Evolutionary conservation across 1,140 invertebrate genomes (phyloP).

Genomic region (Akabosia matsudoensis): DNA sequence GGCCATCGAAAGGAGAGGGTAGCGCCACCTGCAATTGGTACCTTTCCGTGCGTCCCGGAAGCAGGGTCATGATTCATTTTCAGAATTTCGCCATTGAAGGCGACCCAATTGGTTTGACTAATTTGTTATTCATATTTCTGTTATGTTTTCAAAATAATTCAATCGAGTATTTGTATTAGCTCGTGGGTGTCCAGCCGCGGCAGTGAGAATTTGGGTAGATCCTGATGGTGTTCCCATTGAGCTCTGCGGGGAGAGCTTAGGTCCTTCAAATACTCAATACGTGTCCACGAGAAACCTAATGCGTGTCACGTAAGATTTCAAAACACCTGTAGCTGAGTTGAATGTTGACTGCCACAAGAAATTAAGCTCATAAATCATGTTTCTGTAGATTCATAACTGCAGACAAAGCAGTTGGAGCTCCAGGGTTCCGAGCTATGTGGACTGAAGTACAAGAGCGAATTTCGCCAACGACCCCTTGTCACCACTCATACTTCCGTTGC

Average conservation of each 20-base stretch:
- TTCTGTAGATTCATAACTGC: slow-evolving; percentile 72
- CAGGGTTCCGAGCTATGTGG: slow-evolving; percentile 84
- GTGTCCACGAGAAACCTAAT: slow-evolving; percentile 78
- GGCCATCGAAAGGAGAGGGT: slow-evolving; percentile 67
- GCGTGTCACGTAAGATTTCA: slow-evolving; percentile 70
- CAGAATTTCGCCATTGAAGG: slow-evolving; percentile 84
- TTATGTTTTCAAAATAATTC: not conserved
- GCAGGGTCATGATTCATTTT: slow-evolving; percentile 81
- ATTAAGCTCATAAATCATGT: slow-evolving; percentile 15
- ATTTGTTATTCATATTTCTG: not conserved
- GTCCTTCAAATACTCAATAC: slow-evolving; percentile 71
- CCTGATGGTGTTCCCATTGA: slow-evolving; percentile 72
- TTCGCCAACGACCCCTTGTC: slow-evolving; percentile 16
- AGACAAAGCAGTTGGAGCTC: slow-evolving; percentile 74
- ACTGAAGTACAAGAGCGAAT: slow-evolving; percentile 61
- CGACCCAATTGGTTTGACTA: slow-evolving; percentile 68
- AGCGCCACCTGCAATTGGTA: slow-evolving; percentile 89
- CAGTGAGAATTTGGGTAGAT: slow-evolving; percentile 80
- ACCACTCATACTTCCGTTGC: slow-evolving; percentile 61
- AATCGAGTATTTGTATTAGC: slow-evolving; percentile 59
- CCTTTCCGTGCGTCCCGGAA: slow-evolving; percentile 73
- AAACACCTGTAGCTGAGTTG: too few species aligned
- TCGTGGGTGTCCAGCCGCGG: slow-evolving; percentile 83
- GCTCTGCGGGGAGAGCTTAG: slow-evolving; percentile 78
- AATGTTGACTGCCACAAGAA: too few species aligned